Evolutionary conservation across 2,113 vertebrate species (phyloP), one percentile per base, ranked within the genome.

Genomic region (Illadopsis cleaveri): DNA sequence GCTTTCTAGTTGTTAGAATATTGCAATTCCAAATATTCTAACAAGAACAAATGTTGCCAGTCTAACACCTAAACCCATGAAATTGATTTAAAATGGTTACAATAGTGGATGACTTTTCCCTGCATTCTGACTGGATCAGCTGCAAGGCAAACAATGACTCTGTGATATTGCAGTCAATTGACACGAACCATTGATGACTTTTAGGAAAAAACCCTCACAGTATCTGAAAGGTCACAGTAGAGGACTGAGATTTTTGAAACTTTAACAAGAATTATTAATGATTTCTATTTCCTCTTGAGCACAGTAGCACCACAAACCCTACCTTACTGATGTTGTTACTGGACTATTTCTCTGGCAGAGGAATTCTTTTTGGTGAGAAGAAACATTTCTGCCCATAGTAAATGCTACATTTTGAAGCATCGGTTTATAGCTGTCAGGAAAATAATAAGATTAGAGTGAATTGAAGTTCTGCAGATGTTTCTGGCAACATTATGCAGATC

Each of bases 401-500:
- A 84, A 71, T 57, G 25, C n/a, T 77, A 45, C 7, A 31, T 81
- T 94, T 90, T 44, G 53, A 88, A 37, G 24, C 23, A 86, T 65
- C 47, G 31, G 42, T 83, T 91, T 91, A 58, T 58, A 76, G 38
- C 66, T 85, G 12, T 80, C 58, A 51, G 42, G 62, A 33, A 77
- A 94, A 27, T 35, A 86, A 77, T 80, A 48, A 71, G 44, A 78
- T 96, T 90, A 94, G 60, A 60, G 31, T 10, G 42, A 95, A 69
- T 0, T 93, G 90, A 95, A 86, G 68, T 38, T 89, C 69, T 95
- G 68, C 91, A 96, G 90, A 76, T 92, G 64, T 61, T 78, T 87
- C 60, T 92, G 50, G 51, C 69, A 70, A 95, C 30, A n/a, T 57
- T 82, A 65, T 62, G 79, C 82, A 93, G 91, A 66, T 61, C 31